phyloP scores from a whole-genome alignment of 2,888 invertebrate species.

The Parasteatoda lunata region DNA sequence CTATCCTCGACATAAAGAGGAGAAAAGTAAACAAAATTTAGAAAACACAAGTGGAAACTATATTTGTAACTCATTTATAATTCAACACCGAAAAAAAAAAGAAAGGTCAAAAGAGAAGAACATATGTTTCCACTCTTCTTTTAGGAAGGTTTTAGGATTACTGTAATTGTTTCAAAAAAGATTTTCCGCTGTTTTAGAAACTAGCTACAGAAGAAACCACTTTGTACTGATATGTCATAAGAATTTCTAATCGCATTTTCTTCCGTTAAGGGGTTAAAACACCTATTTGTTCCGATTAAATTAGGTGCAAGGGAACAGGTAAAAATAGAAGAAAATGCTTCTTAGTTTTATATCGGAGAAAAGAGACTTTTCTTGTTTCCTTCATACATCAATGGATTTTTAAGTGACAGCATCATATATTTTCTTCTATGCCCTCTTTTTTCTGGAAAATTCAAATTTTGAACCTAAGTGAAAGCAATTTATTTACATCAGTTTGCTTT shows the following conservation, averaged over 20 bases:
- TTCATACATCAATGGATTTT: too few relatives aligned
- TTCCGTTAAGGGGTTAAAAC: conserved; percentile 2
- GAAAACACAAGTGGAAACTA: neutral
- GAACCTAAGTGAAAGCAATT: too few relatives aligned
- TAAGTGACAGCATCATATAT: too few relatives aligned
- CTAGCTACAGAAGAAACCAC: conserved; percentile 55
- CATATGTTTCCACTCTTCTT: conserved; percentile 59
- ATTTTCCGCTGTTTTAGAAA: neutral
- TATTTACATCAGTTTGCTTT: too few relatives aligned
- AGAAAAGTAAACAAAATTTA: too few relatives aligned
- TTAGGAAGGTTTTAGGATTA: neutral
- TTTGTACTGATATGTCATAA: conserved; percentile 33
- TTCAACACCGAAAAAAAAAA: conserved; percentile 15
- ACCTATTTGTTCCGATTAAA: conserved; percentile 8
- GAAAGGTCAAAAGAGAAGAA: neutral
- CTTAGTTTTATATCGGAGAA: too few relatives aligned
- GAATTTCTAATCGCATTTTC: conserved; percentile 44
- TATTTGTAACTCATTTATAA: conserved; percentile 18
- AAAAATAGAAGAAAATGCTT: neutral
- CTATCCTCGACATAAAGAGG: too few relatives aligned
- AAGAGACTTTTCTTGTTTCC: too few relatives aligned
- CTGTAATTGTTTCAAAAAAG: neutral
- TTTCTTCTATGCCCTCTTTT: too few relatives aligned
- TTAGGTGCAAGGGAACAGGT: neutral
- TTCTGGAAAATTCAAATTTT: too few relatives aligned